Percentiles rank a stretch among this genome's conserved stretches.
Evolutionary conservation across 2,888 invertebrate species (phyloP).

Genomic region (Eulithis testata): DNA sequence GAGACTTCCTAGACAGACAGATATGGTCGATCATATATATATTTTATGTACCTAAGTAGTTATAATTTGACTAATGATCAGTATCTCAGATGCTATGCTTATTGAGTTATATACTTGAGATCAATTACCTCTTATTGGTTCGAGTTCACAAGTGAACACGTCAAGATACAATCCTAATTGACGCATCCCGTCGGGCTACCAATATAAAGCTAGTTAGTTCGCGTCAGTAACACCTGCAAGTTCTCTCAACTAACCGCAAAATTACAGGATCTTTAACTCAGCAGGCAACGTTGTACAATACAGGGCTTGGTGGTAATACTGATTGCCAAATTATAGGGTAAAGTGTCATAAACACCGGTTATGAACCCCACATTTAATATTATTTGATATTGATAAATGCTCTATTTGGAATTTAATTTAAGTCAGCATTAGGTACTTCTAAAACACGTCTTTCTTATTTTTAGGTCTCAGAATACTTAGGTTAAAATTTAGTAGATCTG

Average conservation of each 20-base stretch:
- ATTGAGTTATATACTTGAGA: slow-evolving; percentile 8
- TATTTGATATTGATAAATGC: slow-evolving; percentile 24
- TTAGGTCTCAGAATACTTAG: no score
- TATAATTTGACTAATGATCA: slow-evolving; percentile 5
- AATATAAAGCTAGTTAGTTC: slow-evolving; percentile 54
- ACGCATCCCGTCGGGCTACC: slow-evolving; percentile 50
- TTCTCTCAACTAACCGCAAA: slow-evolving; percentile 66
- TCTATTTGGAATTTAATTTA: slow-evolving; percentile 1
- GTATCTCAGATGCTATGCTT: not conserved
- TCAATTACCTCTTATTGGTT: slow-evolving; percentile 30
- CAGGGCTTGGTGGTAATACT: slow-evolving; percentile 56
- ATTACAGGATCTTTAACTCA: slow-evolving; percentile 72
- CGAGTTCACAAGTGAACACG: slow-evolving; percentile 32
- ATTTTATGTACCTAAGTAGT: no score
- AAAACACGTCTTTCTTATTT: not conserved
- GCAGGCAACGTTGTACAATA: slow-evolving; percentile 68
- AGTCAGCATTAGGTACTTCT: not conserved
- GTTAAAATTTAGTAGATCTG: no score
- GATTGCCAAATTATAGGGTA: slow-evolving; percentile 81
- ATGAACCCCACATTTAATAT: slow-evolving; percentile 46
- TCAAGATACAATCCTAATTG: slow-evolving; percentile 46
- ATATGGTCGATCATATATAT: no score
- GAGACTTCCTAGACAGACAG: not conserved
- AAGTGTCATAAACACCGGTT: slow-evolving; percentile 72
- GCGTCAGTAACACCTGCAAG: slow-evolving; percentile 65